A percentile compares a stretch with the other conserved stretches of the same genome.
phyloP scores from a whole-genome alignment of 2,113 vertebrate species.

The Meles meles region DNA sequence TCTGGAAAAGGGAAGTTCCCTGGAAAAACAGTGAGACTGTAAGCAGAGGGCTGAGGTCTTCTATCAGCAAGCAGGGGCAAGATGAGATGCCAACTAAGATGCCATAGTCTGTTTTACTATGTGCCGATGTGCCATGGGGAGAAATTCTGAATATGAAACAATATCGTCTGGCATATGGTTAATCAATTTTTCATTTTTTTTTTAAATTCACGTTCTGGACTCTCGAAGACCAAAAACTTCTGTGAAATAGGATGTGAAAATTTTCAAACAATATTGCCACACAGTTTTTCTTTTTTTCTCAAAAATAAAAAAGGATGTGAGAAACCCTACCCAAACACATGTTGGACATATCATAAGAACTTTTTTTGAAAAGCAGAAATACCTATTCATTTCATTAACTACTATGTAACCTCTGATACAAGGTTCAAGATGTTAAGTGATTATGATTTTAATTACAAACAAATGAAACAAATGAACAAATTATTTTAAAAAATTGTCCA shows the following conservation, averaged over 20 bases:
- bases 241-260: constrained; percentile 71
- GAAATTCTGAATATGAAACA: neutral
- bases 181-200: neutral
- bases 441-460: neutral
- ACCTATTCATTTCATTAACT: neutral
- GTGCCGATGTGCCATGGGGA: neutral
- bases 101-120: neutral
- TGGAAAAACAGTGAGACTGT: neutral
- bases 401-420: neutral
- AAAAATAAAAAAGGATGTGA: constrained; percentile 69
- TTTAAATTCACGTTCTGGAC: neutral
- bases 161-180: neutral
- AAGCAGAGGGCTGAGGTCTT: neutral
- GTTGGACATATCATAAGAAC: neutral
- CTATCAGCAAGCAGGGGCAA: neutral
- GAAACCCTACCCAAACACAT: neutral
- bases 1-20: neutral
- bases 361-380: constrained; percentile 30
- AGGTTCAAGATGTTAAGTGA: neutral
- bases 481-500: neutral
- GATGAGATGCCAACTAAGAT: too few relatives aligned
- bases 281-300: neutral
- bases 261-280: constrained; percentile 57
- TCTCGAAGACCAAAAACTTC: constrained; percentile 4
- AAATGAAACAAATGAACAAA: neutral